Evolutionary conservation across 2,113 vertebrate genomes (phyloP).

Genomic region (Pelusios castaneus): DNA sequence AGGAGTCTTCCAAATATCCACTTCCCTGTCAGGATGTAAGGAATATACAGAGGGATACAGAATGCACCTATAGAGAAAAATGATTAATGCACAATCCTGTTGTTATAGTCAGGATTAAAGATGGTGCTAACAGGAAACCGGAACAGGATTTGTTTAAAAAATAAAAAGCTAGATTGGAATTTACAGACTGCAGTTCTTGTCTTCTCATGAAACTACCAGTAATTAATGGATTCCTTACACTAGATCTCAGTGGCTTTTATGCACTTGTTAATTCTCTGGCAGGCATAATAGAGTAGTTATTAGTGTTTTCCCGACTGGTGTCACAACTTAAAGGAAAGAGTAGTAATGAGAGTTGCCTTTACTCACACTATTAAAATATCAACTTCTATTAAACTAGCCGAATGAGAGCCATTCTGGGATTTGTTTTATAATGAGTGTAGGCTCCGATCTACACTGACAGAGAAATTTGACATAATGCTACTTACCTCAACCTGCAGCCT

Average conservation of each 20-base stretch:
- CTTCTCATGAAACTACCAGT: background rate
- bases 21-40: conserved; percentile 77
- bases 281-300: background rate
- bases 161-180: background rate
- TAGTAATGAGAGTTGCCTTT: background rate
- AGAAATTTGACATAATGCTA: too few species aligned
- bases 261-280: background rate
- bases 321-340: background rate
- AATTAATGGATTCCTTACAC: background rate
- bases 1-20: conserved; percentile 82
- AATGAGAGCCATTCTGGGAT: too few species aligned
- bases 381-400: background rate
- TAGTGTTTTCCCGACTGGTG: background rate
- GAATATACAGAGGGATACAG: conserved; percentile 89
- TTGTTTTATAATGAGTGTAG: accelerated
- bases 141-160: background rate
- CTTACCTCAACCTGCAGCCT: too few species aligned
- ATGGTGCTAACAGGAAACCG: background rate
- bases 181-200: background rate
- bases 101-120: background rate
- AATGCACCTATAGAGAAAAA: conserved; percentile 77
- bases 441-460: too few species aligned
- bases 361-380: background rate
- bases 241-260: background rate
- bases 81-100: accelerated